phyloP scores from a whole-genome alignment of 1,140 invertebrate genomes.

The Frieseomelitta varia region DNA sequence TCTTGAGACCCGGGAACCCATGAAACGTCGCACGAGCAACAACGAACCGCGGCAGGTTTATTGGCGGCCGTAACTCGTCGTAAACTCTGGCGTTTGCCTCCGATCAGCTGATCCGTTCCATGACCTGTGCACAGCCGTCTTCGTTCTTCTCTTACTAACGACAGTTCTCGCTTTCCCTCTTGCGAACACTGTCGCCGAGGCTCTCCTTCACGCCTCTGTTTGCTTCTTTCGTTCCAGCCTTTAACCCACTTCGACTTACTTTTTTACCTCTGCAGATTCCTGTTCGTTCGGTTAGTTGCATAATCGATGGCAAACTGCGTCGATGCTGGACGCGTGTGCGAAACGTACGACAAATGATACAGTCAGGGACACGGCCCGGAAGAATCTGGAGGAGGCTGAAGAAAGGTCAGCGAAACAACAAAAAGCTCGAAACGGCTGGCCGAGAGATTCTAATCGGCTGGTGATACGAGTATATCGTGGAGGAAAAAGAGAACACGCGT shows the following conservation, averaged over 20 bases:
- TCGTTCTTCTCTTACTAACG: slow-evolving; percentile 70
- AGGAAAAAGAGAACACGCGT: background rate
- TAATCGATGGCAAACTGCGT: background rate
- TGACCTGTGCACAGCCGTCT: slow-evolving; percentile 71
- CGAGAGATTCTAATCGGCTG: slow-evolving; percentile 13
- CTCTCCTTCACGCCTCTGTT: background rate
- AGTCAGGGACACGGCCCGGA: background rate
- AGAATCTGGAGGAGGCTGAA: background rate
- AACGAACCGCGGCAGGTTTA: slow-evolving; percentile 80
- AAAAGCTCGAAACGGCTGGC: background rate
- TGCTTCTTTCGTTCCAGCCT: background rate
- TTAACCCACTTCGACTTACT: background rate
- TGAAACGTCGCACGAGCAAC: slow-evolving; percentile 79
- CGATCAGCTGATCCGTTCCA: slow-evolving; percentile 82
- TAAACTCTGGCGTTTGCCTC: slow-evolving; percentile 81
- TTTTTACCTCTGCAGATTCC: background rate
- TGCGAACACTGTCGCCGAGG: background rate
- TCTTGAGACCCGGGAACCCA: slow-evolving; percentile 70
- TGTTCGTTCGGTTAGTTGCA: background rate
- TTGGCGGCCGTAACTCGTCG: slow-evolving; percentile 83
- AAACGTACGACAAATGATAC: background rate
- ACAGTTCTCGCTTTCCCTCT: slow-evolving; percentile 46
- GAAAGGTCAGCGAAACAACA: background rate
- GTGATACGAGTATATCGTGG: background rate
- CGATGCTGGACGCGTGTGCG: too few relatives aligned